Conservation (phyloP, 2,888 invertebrate genomes). For the Cinara cedri region DNA sequence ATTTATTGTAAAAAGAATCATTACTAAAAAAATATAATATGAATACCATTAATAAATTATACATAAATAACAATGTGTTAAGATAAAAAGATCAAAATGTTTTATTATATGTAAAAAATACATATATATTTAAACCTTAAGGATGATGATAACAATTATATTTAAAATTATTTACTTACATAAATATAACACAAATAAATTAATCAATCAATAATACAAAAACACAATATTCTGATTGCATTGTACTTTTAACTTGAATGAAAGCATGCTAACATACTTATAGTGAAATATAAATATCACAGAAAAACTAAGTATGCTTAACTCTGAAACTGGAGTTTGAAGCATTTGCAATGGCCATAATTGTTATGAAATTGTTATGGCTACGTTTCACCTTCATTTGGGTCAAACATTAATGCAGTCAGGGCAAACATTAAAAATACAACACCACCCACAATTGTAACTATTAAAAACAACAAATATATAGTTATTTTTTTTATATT, state of each 20-base stretch:
- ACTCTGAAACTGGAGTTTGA: not conserved
- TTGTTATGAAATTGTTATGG: conserved; percentile 8
- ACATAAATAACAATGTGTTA: not conserved
- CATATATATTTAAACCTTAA: not conserved
- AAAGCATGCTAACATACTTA: conserved; percentile 28
- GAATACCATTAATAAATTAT: too few relatives aligned
- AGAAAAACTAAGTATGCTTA: conserved; percentile 49
- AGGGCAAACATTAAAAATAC: conserved; percentile 94
- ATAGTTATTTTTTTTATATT: conserved; percentile 31
- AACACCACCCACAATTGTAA: conserved; percentile 93
- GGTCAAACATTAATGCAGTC: conserved; percentile 86
- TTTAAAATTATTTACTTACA: conserved; percentile 26
- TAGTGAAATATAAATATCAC: conserved; percentile 52
- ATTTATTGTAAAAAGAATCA: too few relatives aligned
- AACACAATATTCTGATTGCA: conserved; percentile 4
- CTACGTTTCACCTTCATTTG: conserved; percentile 62
- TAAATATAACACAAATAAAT: conserved; percentile 22
- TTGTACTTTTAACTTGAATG: conserved; percentile 28
- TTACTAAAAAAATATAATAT: too few relatives aligned
- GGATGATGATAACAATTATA: conserved; percentile 7
- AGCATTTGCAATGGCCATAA: conserved; percentile 39
- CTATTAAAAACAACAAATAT: conserved; percentile 66
- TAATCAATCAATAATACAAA: conserved; percentile 30
- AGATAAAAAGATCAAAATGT: conserved; percentile 20
- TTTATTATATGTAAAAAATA: not conserved